Base-by-base conservation (phyloP, 2,113 vertebrate species). In the Notothenia coriiceps region DNA sequence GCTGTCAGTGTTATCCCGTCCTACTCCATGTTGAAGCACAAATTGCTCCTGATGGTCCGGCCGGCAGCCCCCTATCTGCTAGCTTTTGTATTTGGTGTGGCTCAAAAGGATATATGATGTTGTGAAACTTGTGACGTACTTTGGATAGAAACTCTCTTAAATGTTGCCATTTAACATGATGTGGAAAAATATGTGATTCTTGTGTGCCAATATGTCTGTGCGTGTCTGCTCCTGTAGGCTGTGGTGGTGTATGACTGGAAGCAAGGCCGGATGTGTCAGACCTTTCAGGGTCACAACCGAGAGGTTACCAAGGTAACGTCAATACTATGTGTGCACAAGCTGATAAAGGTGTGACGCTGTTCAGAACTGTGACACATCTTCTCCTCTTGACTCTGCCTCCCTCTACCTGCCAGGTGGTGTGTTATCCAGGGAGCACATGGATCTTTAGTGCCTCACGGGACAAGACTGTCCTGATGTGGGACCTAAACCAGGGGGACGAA, bases 391-490 rank as follows among this genome's bases (percentile, higher is more conserved):
- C 33, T 66, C 35, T 52, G 10, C 55, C 57, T 75, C 52, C 18
- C 2, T 70, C 49, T 64, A 2, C 79, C 54, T 64, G 15, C n/a
- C 82, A 99, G 97, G 93, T 97, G 77, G 80, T 94, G 80, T 96
- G 96, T 78, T 86, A 95, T 79, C 90, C 83, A 18, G 93, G 94
- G 51, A 97, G 96, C 12, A 95, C 44, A n/a, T 96, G 94, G 89
- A 94, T 98, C 86, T 99, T 99, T 91, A 99, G 98, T 0, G 96
- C 97, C 6, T 99, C 98, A 40, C 95, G 98, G 35, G 98, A 99
- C 92, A 98, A 95, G 89, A 96, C 75, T 0, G 97, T 94, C 44
- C 82, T 96, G 83, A 96, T 99, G 96, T 99, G 98, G 98, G 96
- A 98, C 78, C 84, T 97, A 2, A 92, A 94, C 0, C 77, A 95